Percentiles rank a stretch among this genome's conserved stretches.
phyloP scores from a whole-genome alignment of 2,888 invertebrate species.

The Clitarchus hookeri region DNA sequence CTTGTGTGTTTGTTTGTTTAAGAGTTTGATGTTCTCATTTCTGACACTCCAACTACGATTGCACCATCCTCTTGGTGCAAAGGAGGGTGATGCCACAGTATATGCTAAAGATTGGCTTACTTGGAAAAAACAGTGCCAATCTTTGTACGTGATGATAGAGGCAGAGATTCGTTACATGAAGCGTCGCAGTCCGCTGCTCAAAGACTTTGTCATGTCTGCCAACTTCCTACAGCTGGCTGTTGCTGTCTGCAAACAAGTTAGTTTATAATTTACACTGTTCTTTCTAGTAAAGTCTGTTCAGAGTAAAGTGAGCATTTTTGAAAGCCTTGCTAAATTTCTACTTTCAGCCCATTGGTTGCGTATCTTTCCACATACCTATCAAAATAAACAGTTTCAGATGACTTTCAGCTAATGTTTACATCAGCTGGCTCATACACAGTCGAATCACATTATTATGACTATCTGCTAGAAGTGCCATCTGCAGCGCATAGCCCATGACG shows the following conservation, averaged over 20 bases:
- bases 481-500: too few relatives aligned
- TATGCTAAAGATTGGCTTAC: constrained; percentile 53
- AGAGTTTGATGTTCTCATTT: constrained; percentile 56
- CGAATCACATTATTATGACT: too few relatives aligned
- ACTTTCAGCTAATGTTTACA: too few relatives aligned
- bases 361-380: too few relatives aligned
- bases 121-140: constrained; percentile 55
- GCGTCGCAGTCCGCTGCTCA: neutral
- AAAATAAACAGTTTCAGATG: too few relatives aligned
- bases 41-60: constrained; percentile 58
- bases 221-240: constrained; percentile 42
- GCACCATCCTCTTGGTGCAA: constrained; percentile 59
- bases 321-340: too few relatives aligned
- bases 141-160: constrained; percentile 52
- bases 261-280: neutral
- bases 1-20: constrained; percentile 38
- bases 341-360: too few relatives aligned
- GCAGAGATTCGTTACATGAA: constrained; percentile 46
- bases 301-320: too few relatives aligned
- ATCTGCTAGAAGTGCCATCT: too few relatives aligned
- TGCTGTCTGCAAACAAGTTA: constrained; percentile 44
- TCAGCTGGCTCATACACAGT: too few relatives aligned
- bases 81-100: constrained; percentile 49
- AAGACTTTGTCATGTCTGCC: constrained; percentile 26
- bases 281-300: too few relatives aligned